Base-by-base conservation (phyloP, 2,113 vertebrate species). In the Brachyhypopomus gauderio region DNA sequence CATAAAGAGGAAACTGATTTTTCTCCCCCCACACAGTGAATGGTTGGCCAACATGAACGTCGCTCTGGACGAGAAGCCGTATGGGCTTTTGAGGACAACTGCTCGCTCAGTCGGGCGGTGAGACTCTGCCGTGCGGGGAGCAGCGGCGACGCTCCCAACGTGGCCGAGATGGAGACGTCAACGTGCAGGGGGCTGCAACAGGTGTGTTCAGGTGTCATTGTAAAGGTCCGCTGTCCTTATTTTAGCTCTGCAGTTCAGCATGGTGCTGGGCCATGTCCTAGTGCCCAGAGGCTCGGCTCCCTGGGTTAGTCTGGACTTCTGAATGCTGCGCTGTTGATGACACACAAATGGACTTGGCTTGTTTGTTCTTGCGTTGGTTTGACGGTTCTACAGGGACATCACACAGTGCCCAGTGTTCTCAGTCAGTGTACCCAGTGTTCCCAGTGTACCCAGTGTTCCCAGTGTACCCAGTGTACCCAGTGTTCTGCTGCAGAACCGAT, bases 21-120 rank as follows among this genome's bases (percentile, higher is more conserved):
- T 34, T 55, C 56, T 74, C 60, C 27, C 58, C n/a, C n/a, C n/a
- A n/a, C n/a, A 41, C 75, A 85, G 83, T 5, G n/a, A 12, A 36
- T 0, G 0, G 14, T 0, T 19, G 79, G 75, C 75, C 75, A 2
- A 62, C 75, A 23, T 85, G 60, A 85, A 22, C 36, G 12, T 64
- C 1, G 0, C 30, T 59, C 59, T 25, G 41, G 60, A 58, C 3
- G 17, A 56, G 27, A 23, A 16, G 59, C 7, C n/a, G 7, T 17
- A 17, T 71, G 22, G 66, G 58, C 23, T 5, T 56, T 8, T 11
- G 17, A 36, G 14, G 16, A 55, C 17, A 19, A 45, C 6, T 8
- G 11, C 23, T n/a, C 56, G 34, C 9, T 59, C 36, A 6, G 3
- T 64, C 59, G 41, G 36, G 30, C n/a, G 6, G 38, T 3, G 25